Evolutionary conservation across 2,113 vertebrate species (phyloP).

Genomic region (Ceyx margarethae): DNA sequence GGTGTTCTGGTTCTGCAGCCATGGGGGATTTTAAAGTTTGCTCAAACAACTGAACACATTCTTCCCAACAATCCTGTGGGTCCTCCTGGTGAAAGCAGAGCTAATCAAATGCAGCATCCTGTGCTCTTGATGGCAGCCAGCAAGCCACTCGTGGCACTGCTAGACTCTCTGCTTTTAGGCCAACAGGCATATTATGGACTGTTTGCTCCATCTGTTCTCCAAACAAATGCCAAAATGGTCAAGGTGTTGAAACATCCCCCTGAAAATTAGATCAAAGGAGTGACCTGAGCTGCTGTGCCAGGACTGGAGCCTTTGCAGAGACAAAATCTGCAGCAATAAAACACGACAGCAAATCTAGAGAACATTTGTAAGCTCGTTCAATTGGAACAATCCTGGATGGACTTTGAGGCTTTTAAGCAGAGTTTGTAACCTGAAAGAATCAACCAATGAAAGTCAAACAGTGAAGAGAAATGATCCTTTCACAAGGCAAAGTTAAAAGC

Average conservation of each 20-base stretch:
- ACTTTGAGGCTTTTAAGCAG: neutral
- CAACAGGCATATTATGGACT: constrained; percentile 43
- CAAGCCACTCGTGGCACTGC: constrained; percentile 19
- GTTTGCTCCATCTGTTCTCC: constrained; percentile 65
- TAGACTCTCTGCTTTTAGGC: constrained; percentile 45
- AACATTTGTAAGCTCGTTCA: neutral
- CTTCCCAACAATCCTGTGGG: constrained; percentile 55
- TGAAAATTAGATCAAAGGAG: constrained; percentile 42
- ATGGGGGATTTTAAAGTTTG: constrained; percentile 27
- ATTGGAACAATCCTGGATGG: neutral
- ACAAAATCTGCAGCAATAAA: neutral
- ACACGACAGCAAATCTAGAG: neutral
- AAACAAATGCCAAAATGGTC: constrained; percentile 58
- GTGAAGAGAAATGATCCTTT: neutral
- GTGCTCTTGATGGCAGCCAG: constrained; percentile 48
- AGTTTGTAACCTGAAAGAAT: neutral
- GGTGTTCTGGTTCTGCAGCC: constrained; percentile 23
- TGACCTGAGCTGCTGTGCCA: neutral
- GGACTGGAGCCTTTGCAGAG: neutral
- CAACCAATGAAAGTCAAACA: neutral
- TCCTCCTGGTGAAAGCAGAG: constrained; percentile 52
- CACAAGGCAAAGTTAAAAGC: neutral
- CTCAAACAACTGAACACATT: constrained; percentile 46
- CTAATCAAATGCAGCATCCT: constrained; percentile 60
- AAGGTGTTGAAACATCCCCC: constrained; percentile 58